Evolutionary conservation across 2,113 vertebrate genomes (phyloP).

Genomic region (Cochlearius cochlearius): DNA sequence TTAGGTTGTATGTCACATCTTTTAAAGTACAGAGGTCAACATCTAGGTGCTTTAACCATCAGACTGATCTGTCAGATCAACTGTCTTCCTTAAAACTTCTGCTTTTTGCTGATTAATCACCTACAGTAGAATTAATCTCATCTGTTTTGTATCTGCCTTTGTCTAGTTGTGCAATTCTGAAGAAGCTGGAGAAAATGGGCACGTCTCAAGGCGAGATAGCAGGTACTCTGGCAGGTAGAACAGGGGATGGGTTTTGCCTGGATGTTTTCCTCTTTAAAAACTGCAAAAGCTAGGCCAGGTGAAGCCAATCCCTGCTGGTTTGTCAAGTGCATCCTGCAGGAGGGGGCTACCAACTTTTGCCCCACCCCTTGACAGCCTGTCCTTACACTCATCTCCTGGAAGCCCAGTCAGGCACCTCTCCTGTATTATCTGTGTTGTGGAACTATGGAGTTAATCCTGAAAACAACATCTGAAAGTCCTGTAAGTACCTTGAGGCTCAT

Average conservation of each 20-base stretch:
- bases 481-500: neutral
- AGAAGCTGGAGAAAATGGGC: neutral
- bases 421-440: neutral
- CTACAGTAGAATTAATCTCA: neutral
- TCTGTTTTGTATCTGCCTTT: neutral
- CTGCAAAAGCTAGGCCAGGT: neutral
- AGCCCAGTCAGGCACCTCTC: neutral
- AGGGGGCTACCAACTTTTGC: neutral
- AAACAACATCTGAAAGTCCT: conserved; percentile 23
- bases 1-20: neutral
- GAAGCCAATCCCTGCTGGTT: neutral
- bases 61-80: neutral
- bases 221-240: neutral
- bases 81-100: neutral
- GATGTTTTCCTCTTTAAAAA: neutral
- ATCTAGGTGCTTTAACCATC: neutral
- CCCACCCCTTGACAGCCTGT: neutral
- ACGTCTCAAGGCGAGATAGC: rapidly evolving
- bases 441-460: neutral
- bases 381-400: neutral
- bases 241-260: neutral
- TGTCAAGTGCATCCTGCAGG: neutral
- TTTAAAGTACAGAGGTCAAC: neutral
- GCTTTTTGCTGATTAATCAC: neutral
- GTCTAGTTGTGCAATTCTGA: neutral